Evolutionary conservation across 2,888 invertebrate species (phyloP), one percentile per base, ranked within the genome.

Genomic region (Ommatoiulus sabulosus): DNA sequence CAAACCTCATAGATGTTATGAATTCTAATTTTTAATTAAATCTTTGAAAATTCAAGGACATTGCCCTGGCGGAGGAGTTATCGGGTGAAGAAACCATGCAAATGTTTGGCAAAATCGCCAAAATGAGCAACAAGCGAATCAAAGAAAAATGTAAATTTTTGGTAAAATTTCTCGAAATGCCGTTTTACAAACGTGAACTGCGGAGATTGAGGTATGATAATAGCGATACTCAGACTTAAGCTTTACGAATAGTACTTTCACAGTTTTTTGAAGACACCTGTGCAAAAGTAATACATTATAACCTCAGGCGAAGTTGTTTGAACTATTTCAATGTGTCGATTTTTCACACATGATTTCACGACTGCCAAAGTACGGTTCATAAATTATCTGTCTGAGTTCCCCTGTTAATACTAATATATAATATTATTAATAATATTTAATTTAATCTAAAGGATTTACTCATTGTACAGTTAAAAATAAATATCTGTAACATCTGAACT

Each of bases 71-170:
- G 90, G 90, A 91, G 46, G 91, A 92, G 85, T 98, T 98, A 93
- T 96, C 97, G 52, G 98, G 98, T 91, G 95, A 95, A 90, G 98
- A 98, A 93, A 98, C 98, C 0, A 96, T 98, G 96, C 96, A 96
- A 95, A 98, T 98, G 93, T 98, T 98, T 93, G 98, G 98, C 84
- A 96, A 97, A 95, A 97, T 98, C 92, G 97, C 97, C 93, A 97
- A 97, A 90, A 98, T 98, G 97, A 94, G 95, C 92, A 95, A 96
- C 57, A 46, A 46, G 46, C 6, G 12, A 46, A 1, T 46, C 12
- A 12, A 46, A 80, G 84, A 24, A 80, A 80, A 24, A 80, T 15
- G 0, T 7, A 80, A 80, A 35, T 24, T 80, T 80, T 80, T 24
- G 1, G 35, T 24, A 15, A 15, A 80, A 80, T 35, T 35, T 15